Percentiles rank a stretch among this genome's conserved stretches.
phyloP scores from a whole-genome alignment of 2,888 invertebrate genomes.

The Sinohyriopsis cumingii region DNA sequence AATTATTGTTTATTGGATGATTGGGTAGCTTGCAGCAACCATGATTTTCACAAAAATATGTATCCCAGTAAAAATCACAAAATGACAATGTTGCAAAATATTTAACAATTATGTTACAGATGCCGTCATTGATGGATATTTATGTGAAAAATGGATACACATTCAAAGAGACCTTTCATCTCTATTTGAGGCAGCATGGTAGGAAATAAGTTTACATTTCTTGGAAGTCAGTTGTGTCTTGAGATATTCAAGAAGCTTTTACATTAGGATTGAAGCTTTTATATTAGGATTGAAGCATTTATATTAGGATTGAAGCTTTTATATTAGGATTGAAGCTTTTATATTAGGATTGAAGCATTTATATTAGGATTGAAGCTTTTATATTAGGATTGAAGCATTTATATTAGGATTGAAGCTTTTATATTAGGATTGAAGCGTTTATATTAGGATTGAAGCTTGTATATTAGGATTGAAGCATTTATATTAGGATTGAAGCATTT shows the following conservation, averaged over 20 bases:
- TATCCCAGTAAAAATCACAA: too few species aligned
- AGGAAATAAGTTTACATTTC: conserved; percentile 10
- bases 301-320: background rate
- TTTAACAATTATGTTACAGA: conserved; percentile 59
- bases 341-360: background rate
- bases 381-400: background rate
- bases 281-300: too few species aligned
- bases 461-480: background rate
- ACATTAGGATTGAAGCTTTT: background rate
- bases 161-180: conserved; percentile 90
- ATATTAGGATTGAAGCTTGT: background rate
- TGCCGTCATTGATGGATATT: conserved; percentile 71
- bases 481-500: too few species aligned
- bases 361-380: background rate
- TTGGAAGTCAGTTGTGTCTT: background rate
- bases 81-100: too few species aligned
- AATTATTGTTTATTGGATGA: too few species aligned
- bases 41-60: too few species aligned
- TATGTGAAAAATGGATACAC: conserved; percentile 78
- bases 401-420: background rate
- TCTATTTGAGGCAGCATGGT: conserved; percentile 74
- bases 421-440: background rate
- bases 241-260: background rate
- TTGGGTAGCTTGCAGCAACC: too few species aligned
- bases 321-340: too few species aligned